These are phyloP conservation scores for Hypotaenidia philippensis DNA, from an alignment of 2,797 vertebrate genomes.

Conservation along the genomic window DNA sequence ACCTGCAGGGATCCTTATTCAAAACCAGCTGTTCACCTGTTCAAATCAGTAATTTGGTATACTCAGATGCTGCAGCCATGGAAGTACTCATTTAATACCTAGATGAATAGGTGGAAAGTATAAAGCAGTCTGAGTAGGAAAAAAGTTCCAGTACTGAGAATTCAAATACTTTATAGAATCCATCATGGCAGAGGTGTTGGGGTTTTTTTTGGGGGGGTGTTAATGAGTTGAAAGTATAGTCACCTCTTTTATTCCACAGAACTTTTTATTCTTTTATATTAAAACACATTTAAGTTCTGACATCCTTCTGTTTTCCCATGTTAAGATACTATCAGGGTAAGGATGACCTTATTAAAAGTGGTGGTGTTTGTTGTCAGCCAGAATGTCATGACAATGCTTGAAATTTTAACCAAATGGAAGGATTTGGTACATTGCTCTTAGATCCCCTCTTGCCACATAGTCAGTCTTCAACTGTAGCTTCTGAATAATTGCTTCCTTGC, in stretches of 20 bases:
- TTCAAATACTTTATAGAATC: background rate
- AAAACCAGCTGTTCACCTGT: background rate
- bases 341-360: background rate
- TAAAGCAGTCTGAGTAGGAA: background rate
- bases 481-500: background rate
- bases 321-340: background rate
- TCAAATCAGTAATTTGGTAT: background rate
- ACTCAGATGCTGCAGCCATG: background rate
- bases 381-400: background rate
- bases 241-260: background rate
- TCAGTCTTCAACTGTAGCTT: background rate
- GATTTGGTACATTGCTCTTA: background rate
- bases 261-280: background rate
- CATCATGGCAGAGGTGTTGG: background rate
- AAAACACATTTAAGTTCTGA: background rate
- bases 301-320: background rate
- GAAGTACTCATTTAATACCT: background rate
- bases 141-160: background rate
- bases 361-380: background rate
- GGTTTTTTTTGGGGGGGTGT: no score
- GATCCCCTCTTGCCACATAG: background rate
- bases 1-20: background rate
- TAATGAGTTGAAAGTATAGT: background rate
- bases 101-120: background rate
- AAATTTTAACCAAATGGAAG: background rate